Conservation (phyloP, 2,113 vertebrate species). For the Sander lucioperca region DNA sequence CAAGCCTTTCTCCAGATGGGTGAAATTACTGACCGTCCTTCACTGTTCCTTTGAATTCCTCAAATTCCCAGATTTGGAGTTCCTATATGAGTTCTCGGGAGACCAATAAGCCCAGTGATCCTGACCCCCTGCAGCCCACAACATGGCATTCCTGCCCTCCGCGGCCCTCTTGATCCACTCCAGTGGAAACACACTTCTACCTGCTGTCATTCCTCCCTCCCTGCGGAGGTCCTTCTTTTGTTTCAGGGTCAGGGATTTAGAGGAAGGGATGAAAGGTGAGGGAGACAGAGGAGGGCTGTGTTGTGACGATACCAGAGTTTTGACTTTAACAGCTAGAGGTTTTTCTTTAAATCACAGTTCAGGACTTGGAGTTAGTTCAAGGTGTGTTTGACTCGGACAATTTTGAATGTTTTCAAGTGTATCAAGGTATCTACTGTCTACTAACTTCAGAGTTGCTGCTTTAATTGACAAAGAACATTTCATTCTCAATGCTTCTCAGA, state of each 20-base stretch:
- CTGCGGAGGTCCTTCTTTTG: conserved; percentile 23
- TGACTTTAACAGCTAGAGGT: background rate
- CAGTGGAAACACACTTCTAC: conserved; percentile 12
- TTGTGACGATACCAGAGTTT: background rate
- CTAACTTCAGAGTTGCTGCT: background rate
- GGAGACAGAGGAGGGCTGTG: background rate
- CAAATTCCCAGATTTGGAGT: conserved; percentile 52
- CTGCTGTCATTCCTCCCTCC: conserved; percentile 18
- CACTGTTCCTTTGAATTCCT: conserved; percentile 50
- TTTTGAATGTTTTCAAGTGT: no score
- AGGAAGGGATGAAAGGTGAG: conserved; percentile 28
- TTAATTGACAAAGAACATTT: no score
- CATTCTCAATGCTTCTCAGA: no score
- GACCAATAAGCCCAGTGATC: conserved; percentile 54
- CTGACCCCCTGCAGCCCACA: conserved; percentile 22
- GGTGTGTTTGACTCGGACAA: background rate
- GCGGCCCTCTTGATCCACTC: conserved; percentile 19
- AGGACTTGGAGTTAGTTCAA: background rate
- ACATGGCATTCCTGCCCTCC: conserved; percentile 49
- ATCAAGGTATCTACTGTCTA: background rate
- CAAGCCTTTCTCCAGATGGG: background rate
- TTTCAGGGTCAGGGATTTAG: conserved; percentile 38
- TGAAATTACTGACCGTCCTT: conserved; percentile 35
- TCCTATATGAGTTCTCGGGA: conserved; percentile 28
- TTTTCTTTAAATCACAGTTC: background rate